These are phyloP conservation scores for Pipistrellus pipistrellus DNA, from an alignment of 2,797 vertebrate species.

Conservation along the genomic window DNA sequence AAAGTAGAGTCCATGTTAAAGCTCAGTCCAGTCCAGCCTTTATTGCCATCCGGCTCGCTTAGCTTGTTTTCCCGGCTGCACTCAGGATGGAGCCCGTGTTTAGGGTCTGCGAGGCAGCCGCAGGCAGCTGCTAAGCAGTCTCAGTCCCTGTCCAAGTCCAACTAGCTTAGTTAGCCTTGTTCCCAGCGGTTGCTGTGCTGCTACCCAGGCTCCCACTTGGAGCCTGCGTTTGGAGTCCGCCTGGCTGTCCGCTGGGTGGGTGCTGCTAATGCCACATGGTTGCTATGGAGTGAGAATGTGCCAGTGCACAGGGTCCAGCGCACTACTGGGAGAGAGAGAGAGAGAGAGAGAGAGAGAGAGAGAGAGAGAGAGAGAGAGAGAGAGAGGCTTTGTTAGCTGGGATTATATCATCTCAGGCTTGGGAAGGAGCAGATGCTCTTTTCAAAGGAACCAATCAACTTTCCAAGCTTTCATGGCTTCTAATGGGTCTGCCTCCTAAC, in stretches of 20 bases:
- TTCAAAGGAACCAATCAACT: not conserved
- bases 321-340: not conserved
- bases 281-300: not conserved
- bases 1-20: not conserved
- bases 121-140: not conserved
- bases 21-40: not conserved
- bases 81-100: not conserved
- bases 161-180: not conserved
- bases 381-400: not conserved
- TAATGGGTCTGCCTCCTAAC: not conserved
- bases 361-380: too few relatives aligned
- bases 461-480: not conserved
- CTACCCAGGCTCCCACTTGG: not conserved
- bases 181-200: not conserved
- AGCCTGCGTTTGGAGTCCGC: not conserved
- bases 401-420: not conserved
- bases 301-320: too few relatives aligned
- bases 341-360: too few relatives aligned
- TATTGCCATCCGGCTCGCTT: not conserved
- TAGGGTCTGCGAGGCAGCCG: fast-evolving
- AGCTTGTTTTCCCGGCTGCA: not conserved
- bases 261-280: not conserved
- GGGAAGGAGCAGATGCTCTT: not conserved
- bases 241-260: not conserved
- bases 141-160: not conserved